Evolutionary conservation across 2,888 invertebrate genomes (phyloP).

Genomic region (Latrodectus hesperus): DNA sequence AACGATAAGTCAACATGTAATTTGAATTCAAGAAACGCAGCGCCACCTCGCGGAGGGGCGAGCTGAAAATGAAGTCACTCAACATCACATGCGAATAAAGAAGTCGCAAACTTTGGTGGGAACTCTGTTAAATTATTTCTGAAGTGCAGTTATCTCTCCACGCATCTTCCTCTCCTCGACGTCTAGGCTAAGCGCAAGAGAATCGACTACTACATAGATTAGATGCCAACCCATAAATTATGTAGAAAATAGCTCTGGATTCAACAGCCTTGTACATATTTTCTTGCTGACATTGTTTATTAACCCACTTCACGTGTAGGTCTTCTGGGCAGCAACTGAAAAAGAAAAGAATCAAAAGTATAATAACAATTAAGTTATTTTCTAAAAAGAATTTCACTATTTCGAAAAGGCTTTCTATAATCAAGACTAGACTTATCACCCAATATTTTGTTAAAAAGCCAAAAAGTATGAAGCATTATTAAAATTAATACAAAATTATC

Average conservation of each 20-base stretch:
- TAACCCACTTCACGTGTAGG: slow-evolving; percentile 47
- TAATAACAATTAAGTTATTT: neutral
- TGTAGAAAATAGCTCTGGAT: slow-evolving; percentile 42
- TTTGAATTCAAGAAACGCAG: slow-evolving; percentile 16
- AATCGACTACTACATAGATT: slow-evolving; percentile 42
- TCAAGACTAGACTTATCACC: no score
- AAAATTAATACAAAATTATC: no score
- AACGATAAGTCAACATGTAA: slow-evolving; percentile 51
- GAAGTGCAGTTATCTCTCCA: slow-evolving; percentile 33
- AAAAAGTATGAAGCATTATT: no score
- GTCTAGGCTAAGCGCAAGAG: slow-evolving; percentile 42
- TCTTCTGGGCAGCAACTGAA: slow-evolving; percentile 66
- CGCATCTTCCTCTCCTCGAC: neutral
- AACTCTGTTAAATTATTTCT: slow-evolving; percentile 1
- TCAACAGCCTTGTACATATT: slow-evolving; percentile 11
- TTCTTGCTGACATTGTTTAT: slow-evolving; percentile 6
- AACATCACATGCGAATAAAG: slow-evolving; percentile 15
- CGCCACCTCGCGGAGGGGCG: neutral
- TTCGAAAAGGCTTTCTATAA: no score
- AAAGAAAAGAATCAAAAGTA: slow-evolving; percentile 31
- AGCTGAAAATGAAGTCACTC: slow-evolving; percentile 14
- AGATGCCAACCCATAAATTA: slow-evolving; percentile 34
- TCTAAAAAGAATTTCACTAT: neutral
- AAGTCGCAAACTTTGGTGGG: slow-evolving; percentile 39
- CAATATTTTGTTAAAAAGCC: no score